A percentile compares a stretch with the other conserved stretches of the same genome.
Evolutionary conservation across 2,888 invertebrate species (phyloP).

Genomic region (Ypsolopha scabrella): DNA sequence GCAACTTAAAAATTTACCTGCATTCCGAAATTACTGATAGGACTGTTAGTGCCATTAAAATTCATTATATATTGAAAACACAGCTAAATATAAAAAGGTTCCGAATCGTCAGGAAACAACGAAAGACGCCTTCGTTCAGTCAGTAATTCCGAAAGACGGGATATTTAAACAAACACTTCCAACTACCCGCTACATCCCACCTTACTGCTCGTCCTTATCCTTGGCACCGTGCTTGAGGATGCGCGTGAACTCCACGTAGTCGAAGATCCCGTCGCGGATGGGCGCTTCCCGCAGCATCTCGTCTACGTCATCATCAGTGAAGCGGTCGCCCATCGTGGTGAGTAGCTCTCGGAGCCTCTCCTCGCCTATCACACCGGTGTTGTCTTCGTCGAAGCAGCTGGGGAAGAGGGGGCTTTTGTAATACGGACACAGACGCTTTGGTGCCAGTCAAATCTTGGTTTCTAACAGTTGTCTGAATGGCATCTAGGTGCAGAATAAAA

Average conservation of each 20-base stretch:
- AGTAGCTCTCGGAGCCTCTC: slow-evolving; percentile 94
- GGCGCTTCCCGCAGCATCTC: slow-evolving; percentile 99
- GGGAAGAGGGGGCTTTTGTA: not conserved
- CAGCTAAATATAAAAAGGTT: no score
- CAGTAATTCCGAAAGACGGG: not conserved
- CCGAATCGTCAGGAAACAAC: slow-evolving; percentile 10
- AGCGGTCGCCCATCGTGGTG: slow-evolving; percentile 97
- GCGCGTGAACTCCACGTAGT: slow-evolving; percentile 98
- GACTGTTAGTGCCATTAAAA: no score
- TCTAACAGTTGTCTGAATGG: no score
- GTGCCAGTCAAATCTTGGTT: no score
- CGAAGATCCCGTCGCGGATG: slow-evolving; percentile 93
- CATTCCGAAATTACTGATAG: no score
- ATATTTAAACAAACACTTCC: not conserved
- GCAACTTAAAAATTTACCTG: no score
- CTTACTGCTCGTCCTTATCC: slow-evolving; percentile 94
- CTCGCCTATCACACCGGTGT: slow-evolving; percentile 91
- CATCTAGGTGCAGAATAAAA: not conserved
- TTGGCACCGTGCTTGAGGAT: slow-evolving; percentile 99
- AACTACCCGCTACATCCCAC: not conserved
- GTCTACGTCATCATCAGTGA: slow-evolving; percentile 98
- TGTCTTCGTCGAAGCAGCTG: slow-evolving; percentile 97
- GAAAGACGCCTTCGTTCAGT: slow-evolving; percentile 12
- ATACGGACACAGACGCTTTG: no score
- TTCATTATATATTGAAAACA: no score